Evolutionary conservation across 92 coral and sea anemone species (phyloP).

Genomic region (Muricea muricata): DNA sequence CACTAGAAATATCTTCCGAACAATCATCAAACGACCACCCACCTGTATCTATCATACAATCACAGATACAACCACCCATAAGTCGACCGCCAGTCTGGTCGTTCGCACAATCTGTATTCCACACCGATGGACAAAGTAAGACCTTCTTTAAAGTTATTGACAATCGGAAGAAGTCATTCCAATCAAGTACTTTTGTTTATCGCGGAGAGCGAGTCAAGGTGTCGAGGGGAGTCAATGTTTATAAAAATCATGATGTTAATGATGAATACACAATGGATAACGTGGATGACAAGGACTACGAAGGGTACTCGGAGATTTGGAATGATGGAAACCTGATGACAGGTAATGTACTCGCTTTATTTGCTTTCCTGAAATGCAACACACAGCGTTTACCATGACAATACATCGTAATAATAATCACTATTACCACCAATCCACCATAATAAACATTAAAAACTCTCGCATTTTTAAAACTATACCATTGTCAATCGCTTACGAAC

Average conservation of each 20-base stretch:
- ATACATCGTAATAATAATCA: not conserved
- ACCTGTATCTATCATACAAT: not conserved
- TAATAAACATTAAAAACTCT: too few relatives aligned
- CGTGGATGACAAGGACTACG: not conserved
- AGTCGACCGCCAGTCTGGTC: conserved; percentile 6
- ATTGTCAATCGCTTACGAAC: not conserved
- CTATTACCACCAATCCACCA: not conserved
- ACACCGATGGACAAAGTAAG: not conserved
- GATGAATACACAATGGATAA: not conserved
- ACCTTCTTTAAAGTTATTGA: not conserved
- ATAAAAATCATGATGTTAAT: not conserved
- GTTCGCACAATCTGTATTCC: not conserved
- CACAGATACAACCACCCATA: not conserved
- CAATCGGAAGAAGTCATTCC: not conserved
- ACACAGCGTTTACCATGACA: not conserved
- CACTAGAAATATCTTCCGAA: not conserved
- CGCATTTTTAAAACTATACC: too few relatives aligned
- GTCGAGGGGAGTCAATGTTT: not conserved
- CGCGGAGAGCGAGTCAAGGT: conserved; percentile 27
- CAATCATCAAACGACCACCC: not conserved
- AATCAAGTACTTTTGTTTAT: conserved; percentile 1
- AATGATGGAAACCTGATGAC: not conserved
- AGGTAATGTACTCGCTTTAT: not conserved
- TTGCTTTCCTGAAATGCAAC: not conserved
- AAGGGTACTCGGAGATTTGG: not conserved